phyloP scores from a whole-genome alignment of 1,140 invertebrate species.

The Drosophila repletoides region DNA sequence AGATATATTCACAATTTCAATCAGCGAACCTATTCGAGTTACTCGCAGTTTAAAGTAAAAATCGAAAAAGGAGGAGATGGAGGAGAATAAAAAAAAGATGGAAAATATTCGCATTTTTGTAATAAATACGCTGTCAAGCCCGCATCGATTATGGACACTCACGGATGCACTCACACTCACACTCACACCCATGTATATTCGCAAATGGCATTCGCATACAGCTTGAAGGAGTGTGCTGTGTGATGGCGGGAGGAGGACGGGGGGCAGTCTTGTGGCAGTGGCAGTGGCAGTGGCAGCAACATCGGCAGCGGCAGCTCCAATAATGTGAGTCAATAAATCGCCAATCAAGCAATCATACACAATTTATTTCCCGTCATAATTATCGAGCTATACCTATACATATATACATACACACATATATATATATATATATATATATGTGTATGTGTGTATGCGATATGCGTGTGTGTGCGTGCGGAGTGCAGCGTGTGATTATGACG shows the following conservation, averaged over 20 bases:
- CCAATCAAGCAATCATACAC: conserved; percentile 82
- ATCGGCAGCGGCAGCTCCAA: conserved; percentile 69
- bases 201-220: conserved; percentile 13
- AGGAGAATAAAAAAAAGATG: not conserved
- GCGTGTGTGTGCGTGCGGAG: conserved; percentile 19
- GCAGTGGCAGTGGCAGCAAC: conserved; percentile 28
- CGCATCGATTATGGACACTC: conserved; percentile 76
- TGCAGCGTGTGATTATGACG: conserved; percentile 78
- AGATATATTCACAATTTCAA: conserved; percentile 54
- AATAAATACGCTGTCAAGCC: conserved; percentile 77
- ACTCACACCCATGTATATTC: conserved; percentile 15
- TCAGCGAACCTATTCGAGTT: conserved; percentile 50
- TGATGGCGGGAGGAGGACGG: no score
- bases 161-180: conserved; percentile 63
- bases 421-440: conserved; percentile 10
- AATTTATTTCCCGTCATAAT: conserved; percentile 82
- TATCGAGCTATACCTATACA: conserved; percentile 49
- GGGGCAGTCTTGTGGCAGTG: conserved; percentile 27
- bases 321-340: conserved; percentile 82
- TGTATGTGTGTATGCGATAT: conserved; percentile 7
- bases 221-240: no score
- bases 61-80: not conserved
- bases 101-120: conserved; percentile 63
- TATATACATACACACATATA: conserved; percentile 5
- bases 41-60: conserved; percentile 8